Percentiles rank a stretch among this genome's conserved stretches.
Conservation (phyloP, 2,797 vertebrate species). For the Trachops cirrhosus region DNA sequence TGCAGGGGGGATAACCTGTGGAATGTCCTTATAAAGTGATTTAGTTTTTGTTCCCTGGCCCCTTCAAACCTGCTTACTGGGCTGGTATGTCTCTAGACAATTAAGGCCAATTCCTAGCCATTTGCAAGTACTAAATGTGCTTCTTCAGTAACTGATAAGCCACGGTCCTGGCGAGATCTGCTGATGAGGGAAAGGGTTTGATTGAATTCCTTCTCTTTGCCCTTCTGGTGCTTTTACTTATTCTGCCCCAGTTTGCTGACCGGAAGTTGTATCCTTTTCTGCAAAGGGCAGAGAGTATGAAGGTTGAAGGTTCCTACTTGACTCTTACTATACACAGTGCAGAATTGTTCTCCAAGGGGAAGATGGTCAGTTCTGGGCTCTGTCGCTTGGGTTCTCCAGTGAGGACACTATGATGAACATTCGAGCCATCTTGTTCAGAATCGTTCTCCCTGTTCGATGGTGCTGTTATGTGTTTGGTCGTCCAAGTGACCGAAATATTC, state of each 20-base stretch:
- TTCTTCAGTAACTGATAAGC: neutral
- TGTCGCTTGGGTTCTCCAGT: neutral
- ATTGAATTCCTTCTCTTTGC: neutral
- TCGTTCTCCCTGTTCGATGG: neutral
- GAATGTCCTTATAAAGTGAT: neutral
- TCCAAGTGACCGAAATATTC: neutral
- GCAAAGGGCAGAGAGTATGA: neutral
- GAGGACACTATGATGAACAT: neutral
- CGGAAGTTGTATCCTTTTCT: neutral
- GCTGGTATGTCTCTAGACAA: neutral
- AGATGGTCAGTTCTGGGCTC: neutral
- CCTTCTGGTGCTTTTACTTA: neutral
- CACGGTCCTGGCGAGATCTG: neutral
- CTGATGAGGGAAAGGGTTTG: neutral
- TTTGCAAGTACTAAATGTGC: neutral
- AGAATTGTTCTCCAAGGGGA: neutral
- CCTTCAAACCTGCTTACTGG: neutral
- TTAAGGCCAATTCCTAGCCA: neutral
- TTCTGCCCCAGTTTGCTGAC: neutral
- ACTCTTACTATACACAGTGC: neutral
- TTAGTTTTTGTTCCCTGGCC: neutral
- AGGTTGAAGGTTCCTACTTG: neutral
- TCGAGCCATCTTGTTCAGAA: neutral
- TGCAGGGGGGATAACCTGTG: neutral
- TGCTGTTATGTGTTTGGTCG: neutral